Base-by-base conservation (phyloP, 2,797 vertebrate species). In the Parauchenoglanis punctatus region DNA sequence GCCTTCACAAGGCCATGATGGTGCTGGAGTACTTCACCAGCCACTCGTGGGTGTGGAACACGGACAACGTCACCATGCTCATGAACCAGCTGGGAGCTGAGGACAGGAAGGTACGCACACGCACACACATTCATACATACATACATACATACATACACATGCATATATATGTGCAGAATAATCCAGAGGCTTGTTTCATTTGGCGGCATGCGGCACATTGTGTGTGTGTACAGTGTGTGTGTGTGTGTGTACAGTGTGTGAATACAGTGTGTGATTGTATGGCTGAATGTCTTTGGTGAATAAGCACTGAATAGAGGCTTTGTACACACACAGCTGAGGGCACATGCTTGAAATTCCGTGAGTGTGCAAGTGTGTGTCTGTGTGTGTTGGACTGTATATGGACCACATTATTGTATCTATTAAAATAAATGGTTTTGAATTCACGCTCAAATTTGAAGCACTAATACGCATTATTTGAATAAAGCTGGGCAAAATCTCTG, bases 11-110 rank as follows among this genome's bases (percentile, higher is more conserved):
- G 94, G 96, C 97, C 94, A 97, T 99, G 98, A 92, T 99, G 96
- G 96, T 99, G 7, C 93, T 99, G 93, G 98, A 99, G 92, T 99
- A 99, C 92, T 99, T 99, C 91, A 98, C 98, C 93, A 99, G 97
- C 94, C 97, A 99, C 94, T 99, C 98, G 83, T 99, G 99, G 99
- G 97, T 96, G 89, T 99, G 99, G 99, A 98, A 94, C 95, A 99
- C 96, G 0, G 98, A 99, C 92, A 99, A 99, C 91, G 88, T 98
- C 77, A 94, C 95, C 92, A 98, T 98, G 98, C 96, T 99, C 83
- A 96, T 99, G 94, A 95, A 94, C 91, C 97, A 98, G 89, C 95
- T 99, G 90, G 96, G 93, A 89, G 93, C 96, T 0, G 97, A 99
- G 90, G 98, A 99, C 91, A 98, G 96, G 95, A 99, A 98, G 97